Evolutionary conservation across 2,797 vertebrate genomes (phyloP).

Genomic region (Valencia hispanica): DNA sequence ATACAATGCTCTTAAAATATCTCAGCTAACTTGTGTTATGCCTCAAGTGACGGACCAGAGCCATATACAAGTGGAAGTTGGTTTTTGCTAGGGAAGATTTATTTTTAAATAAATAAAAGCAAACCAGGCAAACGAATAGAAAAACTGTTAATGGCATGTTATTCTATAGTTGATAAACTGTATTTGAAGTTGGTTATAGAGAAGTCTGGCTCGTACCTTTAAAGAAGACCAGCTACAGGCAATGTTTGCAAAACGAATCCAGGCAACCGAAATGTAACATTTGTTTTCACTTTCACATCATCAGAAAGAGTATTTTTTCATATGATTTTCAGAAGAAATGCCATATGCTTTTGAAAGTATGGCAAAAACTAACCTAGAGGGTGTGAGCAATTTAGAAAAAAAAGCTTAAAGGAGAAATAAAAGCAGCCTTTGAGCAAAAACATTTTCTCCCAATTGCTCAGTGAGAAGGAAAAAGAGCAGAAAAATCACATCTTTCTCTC

Average conservation of each 20-base stretch:
- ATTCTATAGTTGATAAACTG: neutral
- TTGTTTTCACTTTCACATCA: constrained; percentile 43
- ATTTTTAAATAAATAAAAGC: neutral
- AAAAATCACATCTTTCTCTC: constrained; percentile 11
- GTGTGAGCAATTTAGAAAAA: constrained; percentile 14
- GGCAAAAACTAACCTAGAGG: constrained; percentile 31
- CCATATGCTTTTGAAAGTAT: constrained; percentile 35
- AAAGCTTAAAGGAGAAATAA: constrained; percentile 10
- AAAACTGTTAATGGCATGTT: neutral
- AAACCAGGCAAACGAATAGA: neutral
- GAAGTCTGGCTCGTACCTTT: neutral
- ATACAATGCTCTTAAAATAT: neutral
- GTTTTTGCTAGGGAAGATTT: neutral
- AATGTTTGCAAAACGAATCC: constrained; percentile 33
- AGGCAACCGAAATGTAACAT: constrained; percentile 51
- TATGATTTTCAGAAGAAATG: constrained; percentile 21
- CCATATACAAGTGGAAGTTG: neutral
- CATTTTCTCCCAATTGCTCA: neutral
- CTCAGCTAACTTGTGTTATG: neutral
- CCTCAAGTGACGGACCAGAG: neutral
- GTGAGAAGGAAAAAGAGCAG: constrained; percentile 13
- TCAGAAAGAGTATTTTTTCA: constrained; percentile 11
- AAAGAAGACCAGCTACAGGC: constrained; percentile 43
- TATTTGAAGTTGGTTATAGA: neutral
- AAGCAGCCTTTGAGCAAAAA: constrained; percentile 15